phyloP scores from a whole-genome alignment of 2,797 vertebrate species.

The Dipus sagitta region DNA sequence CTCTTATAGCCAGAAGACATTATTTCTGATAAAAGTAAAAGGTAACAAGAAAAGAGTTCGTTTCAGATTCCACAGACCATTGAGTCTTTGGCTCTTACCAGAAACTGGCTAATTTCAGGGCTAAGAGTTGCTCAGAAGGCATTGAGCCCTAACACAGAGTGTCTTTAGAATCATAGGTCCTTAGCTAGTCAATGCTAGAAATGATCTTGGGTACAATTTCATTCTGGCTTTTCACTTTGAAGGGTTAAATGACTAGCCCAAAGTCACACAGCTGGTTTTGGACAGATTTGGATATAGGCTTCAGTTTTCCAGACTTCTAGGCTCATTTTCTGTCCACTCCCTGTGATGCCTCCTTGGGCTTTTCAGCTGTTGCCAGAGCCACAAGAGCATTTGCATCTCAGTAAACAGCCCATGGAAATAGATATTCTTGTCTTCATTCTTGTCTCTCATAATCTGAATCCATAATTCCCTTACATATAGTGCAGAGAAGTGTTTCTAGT shows the following conservation, averaged over 20 bases:
- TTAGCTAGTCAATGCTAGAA: background rate
- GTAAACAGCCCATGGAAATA: background rate
- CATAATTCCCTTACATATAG: background rate
- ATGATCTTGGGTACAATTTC: slow-evolving; percentile 1
- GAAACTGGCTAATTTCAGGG: background rate
- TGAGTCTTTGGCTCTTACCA: slow-evolving; percentile 9
- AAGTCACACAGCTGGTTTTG: slow-evolving; percentile 65
- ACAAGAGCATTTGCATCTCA: background rate
- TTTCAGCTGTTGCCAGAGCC: background rate
- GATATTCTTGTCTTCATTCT: background rate
- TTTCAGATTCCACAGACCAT: slow-evolving; percentile 22
- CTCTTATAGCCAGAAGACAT: background rate
- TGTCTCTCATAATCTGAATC: background rate
- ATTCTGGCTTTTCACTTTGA: slow-evolving; percentile 29
- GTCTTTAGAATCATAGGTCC: slow-evolving; percentile 14
- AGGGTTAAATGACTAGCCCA: slow-evolving; percentile 54
- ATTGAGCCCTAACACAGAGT: background rate
- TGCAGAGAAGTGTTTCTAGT: background rate
- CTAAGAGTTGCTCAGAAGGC: slow-evolving; percentile 7
- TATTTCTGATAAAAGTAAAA: slow-evolving; percentile 24
- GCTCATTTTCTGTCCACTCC: background rate
- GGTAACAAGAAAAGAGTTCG: background rate
- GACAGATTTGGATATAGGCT: background rate
- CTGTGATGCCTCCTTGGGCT: background rate
- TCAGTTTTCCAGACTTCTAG: background rate